phyloP scores from a whole-genome alignment of 35 echinoderm and acorn worm species.

The Heliocidaris erythrogramma region DNA sequence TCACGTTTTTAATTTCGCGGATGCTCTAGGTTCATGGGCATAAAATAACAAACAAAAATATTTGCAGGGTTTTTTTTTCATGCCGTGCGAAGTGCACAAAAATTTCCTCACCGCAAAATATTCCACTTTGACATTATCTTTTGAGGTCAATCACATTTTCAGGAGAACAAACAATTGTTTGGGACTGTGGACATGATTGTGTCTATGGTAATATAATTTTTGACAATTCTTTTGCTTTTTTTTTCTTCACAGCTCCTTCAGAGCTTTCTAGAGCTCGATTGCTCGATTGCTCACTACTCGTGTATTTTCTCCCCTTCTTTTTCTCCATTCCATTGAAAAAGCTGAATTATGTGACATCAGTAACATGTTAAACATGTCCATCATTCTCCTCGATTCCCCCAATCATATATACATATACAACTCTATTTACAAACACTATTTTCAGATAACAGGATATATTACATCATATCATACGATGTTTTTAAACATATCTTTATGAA shows the following conservation, averaged over 20 bases:
- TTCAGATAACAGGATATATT: constrained; percentile 12
- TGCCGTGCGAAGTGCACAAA: too few species aligned
- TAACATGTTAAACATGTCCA: not conserved
- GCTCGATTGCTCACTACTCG: not conserved
- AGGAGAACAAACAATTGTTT: too few species aligned
- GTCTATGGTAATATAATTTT: not conserved
- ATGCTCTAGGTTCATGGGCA: too few species aligned
- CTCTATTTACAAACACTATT: constrained; percentile 13
- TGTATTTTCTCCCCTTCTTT: not conserved
- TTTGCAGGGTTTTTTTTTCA: too few species aligned
- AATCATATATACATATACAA: constrained; percentile 20
- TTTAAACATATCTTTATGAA: not conserved
- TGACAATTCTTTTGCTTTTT: not conserved
- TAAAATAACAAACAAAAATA: too few species aligned
- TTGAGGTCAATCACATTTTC: too few species aligned
- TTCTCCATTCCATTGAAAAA: not conserved
- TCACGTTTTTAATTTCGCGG: too few species aligned
- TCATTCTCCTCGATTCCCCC: not conserved
- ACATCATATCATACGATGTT: not conserved
- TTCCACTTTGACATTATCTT: too few species aligned
- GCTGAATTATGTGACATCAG: not conserved
- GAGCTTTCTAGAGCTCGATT: not conserved
- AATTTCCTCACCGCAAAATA: too few species aligned
- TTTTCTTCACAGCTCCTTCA: not conserved
- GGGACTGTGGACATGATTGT: too few species aligned